phyloP scores from a whole-genome alignment of 2,797 vertebrate species.

The Microctenopoma steveboyesi region DNA sequence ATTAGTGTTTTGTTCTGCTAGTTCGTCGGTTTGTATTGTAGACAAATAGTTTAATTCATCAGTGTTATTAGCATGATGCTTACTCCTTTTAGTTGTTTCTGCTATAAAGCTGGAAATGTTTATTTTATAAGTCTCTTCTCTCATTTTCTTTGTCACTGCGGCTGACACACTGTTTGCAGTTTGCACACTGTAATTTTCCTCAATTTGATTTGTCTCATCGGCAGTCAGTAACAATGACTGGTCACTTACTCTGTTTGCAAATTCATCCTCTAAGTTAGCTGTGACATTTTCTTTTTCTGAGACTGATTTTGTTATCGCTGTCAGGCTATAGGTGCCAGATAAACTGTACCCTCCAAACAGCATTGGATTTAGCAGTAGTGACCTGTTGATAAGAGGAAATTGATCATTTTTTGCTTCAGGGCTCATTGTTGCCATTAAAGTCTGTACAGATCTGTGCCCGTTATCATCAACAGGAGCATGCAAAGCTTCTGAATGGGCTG shows the following conservation, averaged over 20 bases:
- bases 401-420: constrained; percentile 54
- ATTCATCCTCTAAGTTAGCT: background rate
- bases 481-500: constrained; percentile 44
- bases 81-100: constrained; percentile 3
- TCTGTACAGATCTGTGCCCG: constrained; percentile 46
- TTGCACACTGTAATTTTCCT: constrained; percentile 6
- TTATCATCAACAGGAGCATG: constrained; percentile 61
- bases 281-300: constrained; percentile 14
- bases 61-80: background rate
- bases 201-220: constrained; percentile 30
- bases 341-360: constrained; percentile 55
- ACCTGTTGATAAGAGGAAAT: constrained; percentile 50
- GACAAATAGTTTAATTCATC: constrained; percentile 23
- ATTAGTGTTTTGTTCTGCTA: constrained; percentile 15
- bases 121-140: constrained; percentile 21
- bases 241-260: constrained; percentile 34
- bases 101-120: constrained; percentile 1
- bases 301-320: constrained; percentile 44
- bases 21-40: constrained; percentile 15
- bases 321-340: constrained; percentile 42
- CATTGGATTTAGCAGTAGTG: constrained; percentile 42
- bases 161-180: constrained; percentile 25
- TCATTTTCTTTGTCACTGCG: constrained; percentile 14
- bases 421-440: constrained; percentile 48
- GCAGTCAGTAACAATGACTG: constrained; percentile 27